Evolutionary conservation across 2,888 invertebrate genomes (phyloP).

Genomic region (Dicycla oo): DNA sequence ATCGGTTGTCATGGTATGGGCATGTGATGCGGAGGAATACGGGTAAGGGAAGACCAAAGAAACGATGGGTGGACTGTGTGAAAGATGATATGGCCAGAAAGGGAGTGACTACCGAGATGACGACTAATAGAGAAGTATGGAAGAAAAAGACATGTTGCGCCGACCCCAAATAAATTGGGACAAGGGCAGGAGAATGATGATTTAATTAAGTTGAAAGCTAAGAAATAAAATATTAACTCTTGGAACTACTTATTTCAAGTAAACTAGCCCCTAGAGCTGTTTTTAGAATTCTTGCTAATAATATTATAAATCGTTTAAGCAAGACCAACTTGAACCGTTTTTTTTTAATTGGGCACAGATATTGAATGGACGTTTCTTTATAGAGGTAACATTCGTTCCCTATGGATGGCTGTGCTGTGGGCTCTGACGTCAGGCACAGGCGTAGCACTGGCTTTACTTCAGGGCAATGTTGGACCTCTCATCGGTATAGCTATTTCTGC

Average conservation of each 20-base stretch:
- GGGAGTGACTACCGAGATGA: too few species aligned
- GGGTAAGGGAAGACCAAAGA: too few species aligned
- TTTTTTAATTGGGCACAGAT: neutral
- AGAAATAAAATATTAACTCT: neutral
- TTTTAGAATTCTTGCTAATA: neutral
- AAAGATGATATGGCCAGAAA: too few species aligned
- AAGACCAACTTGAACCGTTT: neutral
- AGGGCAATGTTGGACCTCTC: constrained; percentile 95
- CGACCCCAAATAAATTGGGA: too few species aligned
- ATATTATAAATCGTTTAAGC: constrained; percentile 13
- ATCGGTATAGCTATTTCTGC: constrained; percentile 98
- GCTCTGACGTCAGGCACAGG: constrained; percentile 94
- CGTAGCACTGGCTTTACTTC: constrained; percentile 95
- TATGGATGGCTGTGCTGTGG: constrained; percentile 95
- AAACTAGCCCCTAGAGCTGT: neutral
- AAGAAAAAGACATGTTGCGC: too few species aligned
- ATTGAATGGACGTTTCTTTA: constrained; percentile 45
- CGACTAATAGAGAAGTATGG: too few species aligned
- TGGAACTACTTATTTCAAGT: neutral
- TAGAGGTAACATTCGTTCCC: constrained; percentile 93
- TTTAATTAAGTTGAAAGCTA: too few species aligned
- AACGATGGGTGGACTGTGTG: too few species aligned
- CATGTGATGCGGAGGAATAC: too few species aligned
- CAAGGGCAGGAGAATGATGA: too few species aligned
- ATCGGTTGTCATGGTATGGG: too few species aligned